Percentiles rank a stretch among this genome's conserved stretches.
Conservation (phyloP, 2,113 vertebrate species). For the Pandion haliaetus region DNA sequence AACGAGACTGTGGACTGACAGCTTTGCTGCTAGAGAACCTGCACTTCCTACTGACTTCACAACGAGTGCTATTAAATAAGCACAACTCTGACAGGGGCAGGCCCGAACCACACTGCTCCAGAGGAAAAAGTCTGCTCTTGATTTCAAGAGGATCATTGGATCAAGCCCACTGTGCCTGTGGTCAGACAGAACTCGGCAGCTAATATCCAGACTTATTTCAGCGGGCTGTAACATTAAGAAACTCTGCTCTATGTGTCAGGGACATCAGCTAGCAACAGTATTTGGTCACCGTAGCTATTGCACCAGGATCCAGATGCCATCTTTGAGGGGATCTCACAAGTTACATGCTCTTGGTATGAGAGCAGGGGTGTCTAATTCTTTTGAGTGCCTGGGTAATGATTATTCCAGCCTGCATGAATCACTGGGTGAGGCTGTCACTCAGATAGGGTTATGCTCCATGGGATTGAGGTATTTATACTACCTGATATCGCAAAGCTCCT, state of each 20-base stretch:
- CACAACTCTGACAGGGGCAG: not conserved
- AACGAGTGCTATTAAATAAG: no score
- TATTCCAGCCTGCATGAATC: not conserved
- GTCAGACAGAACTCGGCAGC: not conserved
- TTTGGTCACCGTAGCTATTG: not conserved
- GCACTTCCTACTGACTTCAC: not conserved
- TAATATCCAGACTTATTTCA: no score
- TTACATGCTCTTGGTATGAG: accelerated
- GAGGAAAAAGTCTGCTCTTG: not conserved
- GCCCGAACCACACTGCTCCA: not conserved
- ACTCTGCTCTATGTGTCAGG: not conserved
- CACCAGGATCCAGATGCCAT: not conserved
- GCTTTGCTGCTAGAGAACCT: not conserved
- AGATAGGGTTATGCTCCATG: accelerated
- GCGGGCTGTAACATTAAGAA: not conserved
- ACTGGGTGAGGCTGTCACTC: not conserved
- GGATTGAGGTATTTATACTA: accelerated
- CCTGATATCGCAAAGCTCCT: not conserved
- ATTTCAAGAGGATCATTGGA: not conserved
- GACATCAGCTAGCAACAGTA: not conserved
- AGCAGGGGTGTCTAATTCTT: not conserved
- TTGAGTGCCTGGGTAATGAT: not conserved
- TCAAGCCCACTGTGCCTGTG: not conserved
- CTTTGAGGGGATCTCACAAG: not conserved
- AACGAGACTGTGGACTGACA: not conserved